Base-by-base conservation (phyloP, 1,140 invertebrate species). In the Leptinotarsa defecta region DNA sequence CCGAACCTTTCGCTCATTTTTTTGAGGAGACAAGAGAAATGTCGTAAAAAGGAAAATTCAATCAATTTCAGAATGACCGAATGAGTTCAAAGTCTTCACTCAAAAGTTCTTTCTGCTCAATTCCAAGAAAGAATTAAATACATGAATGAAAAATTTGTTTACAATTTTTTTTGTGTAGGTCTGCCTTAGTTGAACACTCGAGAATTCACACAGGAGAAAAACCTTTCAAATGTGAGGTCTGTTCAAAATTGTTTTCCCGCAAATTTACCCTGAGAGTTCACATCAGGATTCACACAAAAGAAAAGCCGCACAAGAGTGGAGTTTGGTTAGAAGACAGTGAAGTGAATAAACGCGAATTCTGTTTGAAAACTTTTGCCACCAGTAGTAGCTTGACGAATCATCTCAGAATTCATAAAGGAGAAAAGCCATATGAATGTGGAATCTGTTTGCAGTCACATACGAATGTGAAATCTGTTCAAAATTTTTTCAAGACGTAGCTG, bases 381-480 rank as follows among this genome's bases (percentile, higher is more conserved):
- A 80, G 75, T 13, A 77, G 78, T 52, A 73, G 75, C 15, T 52
- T 82, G 6, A 72, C 19, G 4, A 57, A 75, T 0, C 92, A 94
- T 85, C 89, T 89, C 72, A 86, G 92, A 62, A 61, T 78, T 27
- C 74, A 76, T 22, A 70, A 3, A 13, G 74, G 75, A 11, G 83
- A 85, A 48, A 78, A 77, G 1, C 81, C 81, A 4, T 82, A 77
- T 69, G 62, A 76, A 61, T 85, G 83, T 64, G 74, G 81, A 19
- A 52, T 82, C n/a, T 84, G 83, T 65, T 22, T 5, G 1, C 4
- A 27, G 22, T 20, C n/a, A 20, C 93, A 0, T 94, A 92, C 83
- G 88, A 88, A 79, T 94, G 92, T 82, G 85, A 86, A 63, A 87
- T 88, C 67, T 94, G 93, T 83, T 85, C 87, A 8, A 90, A 92